Base-by-base conservation (phyloP, 1,140 invertebrate species). In the Euwallacea fornicatus region DNA sequence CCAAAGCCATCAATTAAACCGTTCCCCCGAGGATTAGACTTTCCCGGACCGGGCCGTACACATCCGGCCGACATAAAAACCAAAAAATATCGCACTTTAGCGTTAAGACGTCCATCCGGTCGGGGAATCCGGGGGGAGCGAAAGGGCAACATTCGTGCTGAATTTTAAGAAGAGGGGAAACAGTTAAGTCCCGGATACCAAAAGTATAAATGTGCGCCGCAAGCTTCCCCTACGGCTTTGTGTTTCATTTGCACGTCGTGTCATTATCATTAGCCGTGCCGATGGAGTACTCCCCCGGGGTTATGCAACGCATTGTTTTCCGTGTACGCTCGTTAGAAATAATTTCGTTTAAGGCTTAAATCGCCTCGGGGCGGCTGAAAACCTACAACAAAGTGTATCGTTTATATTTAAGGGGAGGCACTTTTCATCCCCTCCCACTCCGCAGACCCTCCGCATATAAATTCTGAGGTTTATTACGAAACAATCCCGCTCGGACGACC, bases 231-330 rank as follows among this genome's bases (percentile, higher is more conserved):
- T n/a, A 50, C 8, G 13, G 7, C 46, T 75, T 73, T 60, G 66
- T 60, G 67, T 70, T 74, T 76, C 73, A 76, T 76, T 76, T 74
- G 75, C 75, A 76, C 75, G 71, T 63, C 59, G 71, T 70, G 69
- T 69, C 67, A 71, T 74, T 75, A 74, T 77, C 73, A 77, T 75
- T 75, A 76, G 72, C 66, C 62, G 44, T 54, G 60, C 69, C 71
- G 70, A 71, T 66, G 68, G 9, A 75, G 73, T 66, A 66, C 56
- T 69, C 73, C 54, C 73, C 42, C n/a, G 67, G 63, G 74, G 42
- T 65, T 54, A 55, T 55, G 53, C 13, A 55, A n/a, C 21, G 41
- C 56, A 33, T 59, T 59, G 56, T 59, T 59, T 59, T 59, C 42
- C 41, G 16, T 41, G 42, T 16, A 33, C n/a, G 56, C 33, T 59